Evolutionary conservation across 2,888 invertebrate genomes (phyloP).

Genomic region (Drosophila parthenogenetica): DNA sequence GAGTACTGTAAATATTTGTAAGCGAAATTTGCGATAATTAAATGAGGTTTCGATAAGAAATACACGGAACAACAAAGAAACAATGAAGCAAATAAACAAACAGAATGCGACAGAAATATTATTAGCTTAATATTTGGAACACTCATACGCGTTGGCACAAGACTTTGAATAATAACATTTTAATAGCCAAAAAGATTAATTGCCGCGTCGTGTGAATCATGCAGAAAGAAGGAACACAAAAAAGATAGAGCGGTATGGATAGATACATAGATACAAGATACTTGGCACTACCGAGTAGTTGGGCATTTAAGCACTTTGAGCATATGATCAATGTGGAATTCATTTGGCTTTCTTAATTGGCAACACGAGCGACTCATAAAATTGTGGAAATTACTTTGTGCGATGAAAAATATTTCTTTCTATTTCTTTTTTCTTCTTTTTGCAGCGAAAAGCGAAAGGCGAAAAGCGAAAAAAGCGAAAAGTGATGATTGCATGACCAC

Average conservation of each 20-base stretch:
- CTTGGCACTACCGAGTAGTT: slow-evolving; percentile 17
- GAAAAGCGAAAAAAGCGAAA: slow-evolving; percentile 25
- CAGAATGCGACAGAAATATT: slow-evolving; percentile 28
- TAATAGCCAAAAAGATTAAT: slow-evolving; percentile 73
- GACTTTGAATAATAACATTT: slow-evolving; percentile 75
- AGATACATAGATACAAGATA: slow-evolving; percentile 15
- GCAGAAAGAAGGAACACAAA: slow-evolving; percentile 31
- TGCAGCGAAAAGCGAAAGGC: slow-evolving; percentile 54
- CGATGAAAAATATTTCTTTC: slow-evolving; percentile 26
- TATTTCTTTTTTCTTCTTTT: slow-evolving; percentile 5
- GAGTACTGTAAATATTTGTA: slow-evolving; percentile 14
- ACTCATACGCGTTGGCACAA: slow-evolving; percentile 11
- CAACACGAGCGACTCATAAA: slow-evolving; percentile 75
- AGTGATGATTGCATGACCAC: slow-evolving; percentile 61
- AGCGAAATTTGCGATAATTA: slow-evolving; percentile 22
- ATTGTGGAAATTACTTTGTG: slow-evolving; percentile 64
- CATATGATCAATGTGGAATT: slow-evolving; percentile 60
- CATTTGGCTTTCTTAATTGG: slow-evolving; percentile 62
- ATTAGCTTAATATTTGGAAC: slow-evolving; percentile 33
- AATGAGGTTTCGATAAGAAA: slow-evolving; percentile 33
- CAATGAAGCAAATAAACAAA: neutral
- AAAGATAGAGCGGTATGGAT: slow-evolving; percentile 4
- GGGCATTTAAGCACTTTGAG: slow-evolving; percentile 46
- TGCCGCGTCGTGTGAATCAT: slow-evolving; percentile 70
- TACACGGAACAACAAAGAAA: neutral